Evolutionary conservation across 2,113 vertebrate genomes (phyloP).

Genomic region (Phalacrocorax carbo): DNA sequence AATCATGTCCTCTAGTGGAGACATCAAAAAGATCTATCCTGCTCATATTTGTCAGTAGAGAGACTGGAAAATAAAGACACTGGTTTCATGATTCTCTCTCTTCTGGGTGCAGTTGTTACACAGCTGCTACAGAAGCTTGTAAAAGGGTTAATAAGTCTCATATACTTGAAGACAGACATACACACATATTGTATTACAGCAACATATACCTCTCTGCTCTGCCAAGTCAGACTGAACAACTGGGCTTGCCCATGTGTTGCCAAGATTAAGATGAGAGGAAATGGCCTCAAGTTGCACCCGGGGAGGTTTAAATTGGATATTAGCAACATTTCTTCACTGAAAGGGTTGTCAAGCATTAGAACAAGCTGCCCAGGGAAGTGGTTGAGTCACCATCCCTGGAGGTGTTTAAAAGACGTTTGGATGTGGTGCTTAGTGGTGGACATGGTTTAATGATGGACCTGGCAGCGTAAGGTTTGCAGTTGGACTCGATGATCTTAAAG

Average conservation of each 20-base stretch:
- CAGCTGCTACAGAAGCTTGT: neutral
- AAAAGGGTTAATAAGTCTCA: neutral
- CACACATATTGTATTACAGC: neutral
- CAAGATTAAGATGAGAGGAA: neutral
- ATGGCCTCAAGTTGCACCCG: neutral
- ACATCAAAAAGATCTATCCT: neutral
- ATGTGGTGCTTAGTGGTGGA: too few relatives aligned
- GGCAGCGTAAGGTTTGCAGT: neutral
- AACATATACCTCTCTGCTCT: neutral
- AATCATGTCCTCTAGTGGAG: neutral
- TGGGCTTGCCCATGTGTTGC: rapidly evolving
- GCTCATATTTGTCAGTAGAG: neutral
- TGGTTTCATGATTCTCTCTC: neutral
- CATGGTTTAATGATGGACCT: neutral
- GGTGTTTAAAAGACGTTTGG: neutral
- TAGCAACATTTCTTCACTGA: too few relatives aligned
- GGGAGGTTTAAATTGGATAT: too few relatives aligned
- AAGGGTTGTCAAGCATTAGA: neutral
- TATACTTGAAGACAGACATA: neutral
- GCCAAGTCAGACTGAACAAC: neutral
- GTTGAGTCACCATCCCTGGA: neutral
- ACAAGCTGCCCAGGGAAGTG: neutral
- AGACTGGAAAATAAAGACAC: neutral
- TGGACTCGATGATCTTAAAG: neutral
- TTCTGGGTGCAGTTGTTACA: neutral